Evolutionary conservation across 2,113 vertebrate genomes (phyloP), one percentile per base, ranked within the genome.

Genomic region (Dascyllus trimaculatus): DNA sequence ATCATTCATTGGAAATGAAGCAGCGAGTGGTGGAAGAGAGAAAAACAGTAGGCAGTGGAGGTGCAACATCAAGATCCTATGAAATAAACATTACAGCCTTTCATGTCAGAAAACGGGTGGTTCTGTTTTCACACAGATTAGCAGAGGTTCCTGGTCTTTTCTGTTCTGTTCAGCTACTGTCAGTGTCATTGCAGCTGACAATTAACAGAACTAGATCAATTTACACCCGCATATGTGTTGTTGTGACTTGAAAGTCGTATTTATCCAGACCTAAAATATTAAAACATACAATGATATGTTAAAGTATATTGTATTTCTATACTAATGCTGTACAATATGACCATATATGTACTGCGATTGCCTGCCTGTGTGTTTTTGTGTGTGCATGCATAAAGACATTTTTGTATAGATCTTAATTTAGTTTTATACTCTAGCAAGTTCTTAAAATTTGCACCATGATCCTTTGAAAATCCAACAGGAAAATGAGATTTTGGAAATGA

Each of bases 61-160:
- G 1, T 63, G 43, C 29, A 25, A 29, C 48, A 66, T 71, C 15
- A 61, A 49, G 48, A 67, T 38, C 64, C 56, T 18, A 71, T 86
- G 24, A 64, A 63, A 64, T 63, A 74, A 77, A 85, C 18, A 89
- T 70, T 29, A 46, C 14, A 73, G 38, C 38, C 19, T 78, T 8
- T 26, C 35, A 70, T 24, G 59, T n/a, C 19, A 38, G 69, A 19
- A 2, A 61, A 24, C 43, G 15, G 24, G 49, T 26, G 46, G 11
- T 25, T 68, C 29, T 58, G 59, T 40, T 49, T 61, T 60, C n/a
- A 49, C 43, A 60, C 35, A 63, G 45, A 77, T 63, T 40, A 25
- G 65, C 59, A 32, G 19, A 8, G 4, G 29, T 66, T 53, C 26
- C 5, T 25, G 63, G 1, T 11, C 48, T 53, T 60, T 60, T 75